Conservation (phyloP, 2,888 invertebrate genomes). For the Rhorus exstirpatorius region DNA sequence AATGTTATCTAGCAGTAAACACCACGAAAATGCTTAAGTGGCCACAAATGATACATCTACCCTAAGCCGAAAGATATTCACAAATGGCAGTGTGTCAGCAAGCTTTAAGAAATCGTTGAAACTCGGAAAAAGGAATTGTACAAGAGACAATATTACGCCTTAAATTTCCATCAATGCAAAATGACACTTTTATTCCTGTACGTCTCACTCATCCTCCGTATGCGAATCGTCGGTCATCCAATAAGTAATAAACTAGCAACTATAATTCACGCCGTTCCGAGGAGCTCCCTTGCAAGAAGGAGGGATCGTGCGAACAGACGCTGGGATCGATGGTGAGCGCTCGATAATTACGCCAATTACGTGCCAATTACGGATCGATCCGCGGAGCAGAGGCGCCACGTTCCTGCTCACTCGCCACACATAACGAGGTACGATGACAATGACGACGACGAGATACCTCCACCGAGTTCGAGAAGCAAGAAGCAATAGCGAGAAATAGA, state of each 20-base stretch:
- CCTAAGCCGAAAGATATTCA: too few relatives aligned
- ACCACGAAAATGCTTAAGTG: too few relatives aligned
- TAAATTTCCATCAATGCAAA: too few relatives aligned
- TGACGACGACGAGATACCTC: slow-evolving; percentile 17
- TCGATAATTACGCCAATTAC: slow-evolving; percentile 78
- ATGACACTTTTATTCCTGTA: too few relatives aligned
- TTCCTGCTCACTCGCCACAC: slow-evolving; percentile 31
- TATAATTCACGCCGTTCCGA: slow-evolving; percentile 53
- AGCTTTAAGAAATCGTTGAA: too few relatives aligned
- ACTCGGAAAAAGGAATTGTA: too few relatives aligned
- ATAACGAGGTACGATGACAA: slow-evolving; percentile 55
- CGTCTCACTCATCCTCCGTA: slow-evolving; percentile 5
- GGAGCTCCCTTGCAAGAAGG: not conserved
- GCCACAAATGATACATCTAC: too few relatives aligned
- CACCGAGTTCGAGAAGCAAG: slow-evolving; percentile 14
- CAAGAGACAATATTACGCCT: slow-evolving; percentile 7
- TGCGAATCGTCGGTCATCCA: slow-evolving; percentile 2
- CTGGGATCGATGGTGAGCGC: slow-evolving; percentile 70
- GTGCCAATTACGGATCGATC: slow-evolving; percentile 74
- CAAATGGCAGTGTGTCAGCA: too few relatives aligned
- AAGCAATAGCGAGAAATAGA: slow-evolving; percentile 7
- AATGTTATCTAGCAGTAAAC: too few relatives aligned
- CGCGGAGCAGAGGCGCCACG: slow-evolving; percentile 63
- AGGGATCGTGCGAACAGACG: slow-evolving; percentile 13
- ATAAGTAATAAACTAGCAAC: slow-evolving; percentile 41